Percentiles rank a stretch among this genome's conserved stretches.
phyloP scores from a whole-genome alignment of 1,140 invertebrate species.

The Chrysoperla carnea region DNA sequence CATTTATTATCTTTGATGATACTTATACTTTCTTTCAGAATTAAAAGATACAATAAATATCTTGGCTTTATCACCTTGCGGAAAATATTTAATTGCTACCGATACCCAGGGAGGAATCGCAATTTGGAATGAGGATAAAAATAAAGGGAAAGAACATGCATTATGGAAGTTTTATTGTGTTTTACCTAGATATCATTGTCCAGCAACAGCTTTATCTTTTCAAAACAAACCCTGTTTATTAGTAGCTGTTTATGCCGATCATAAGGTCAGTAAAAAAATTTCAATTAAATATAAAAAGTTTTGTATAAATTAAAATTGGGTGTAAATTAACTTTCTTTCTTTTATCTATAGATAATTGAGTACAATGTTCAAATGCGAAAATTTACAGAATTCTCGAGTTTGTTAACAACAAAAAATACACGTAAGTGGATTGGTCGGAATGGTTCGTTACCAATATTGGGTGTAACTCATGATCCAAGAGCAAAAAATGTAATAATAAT shows the following conservation, averaged over 20 bases:
- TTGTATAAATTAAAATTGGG: no score
- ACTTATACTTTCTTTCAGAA: conserved; percentile 20
- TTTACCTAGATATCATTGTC: conserved; percentile 43
- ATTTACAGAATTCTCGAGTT: conserved; percentile 35
- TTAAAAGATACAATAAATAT: conserved; percentile 30
- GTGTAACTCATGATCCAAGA: conserved; percentile 33
- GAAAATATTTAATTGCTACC: conserved; percentile 38
- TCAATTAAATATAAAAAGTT: no score
- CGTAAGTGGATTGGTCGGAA: conserved; percentile 24
- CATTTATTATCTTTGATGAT: no score
- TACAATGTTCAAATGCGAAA: conserved; percentile 36
- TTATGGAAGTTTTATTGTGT: conserved; percentile 29
- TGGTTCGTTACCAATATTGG: conserved; percentile 26
- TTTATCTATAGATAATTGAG: conserved; percentile 39
- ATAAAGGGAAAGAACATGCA: conserved; percentile 7
- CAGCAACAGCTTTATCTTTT: conserved; percentile 44
- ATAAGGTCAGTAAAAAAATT: conserved; percentile 36
- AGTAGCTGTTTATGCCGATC: conserved; percentile 50
- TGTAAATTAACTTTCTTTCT: no score
- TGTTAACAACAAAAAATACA: conserved; percentile 25
- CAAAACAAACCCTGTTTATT: conserved; percentile 32
- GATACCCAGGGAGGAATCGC: conserved; percentile 38
- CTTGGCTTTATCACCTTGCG: conserved; percentile 31
- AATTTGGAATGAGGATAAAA: conserved; percentile 30
- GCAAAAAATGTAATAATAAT: conserved; percentile 40